These are phyloP conservation scores for Notodonta ziczac DNA, from an alignment of 2,888 invertebrate genomes.

Conservation along the genomic window DNA sequence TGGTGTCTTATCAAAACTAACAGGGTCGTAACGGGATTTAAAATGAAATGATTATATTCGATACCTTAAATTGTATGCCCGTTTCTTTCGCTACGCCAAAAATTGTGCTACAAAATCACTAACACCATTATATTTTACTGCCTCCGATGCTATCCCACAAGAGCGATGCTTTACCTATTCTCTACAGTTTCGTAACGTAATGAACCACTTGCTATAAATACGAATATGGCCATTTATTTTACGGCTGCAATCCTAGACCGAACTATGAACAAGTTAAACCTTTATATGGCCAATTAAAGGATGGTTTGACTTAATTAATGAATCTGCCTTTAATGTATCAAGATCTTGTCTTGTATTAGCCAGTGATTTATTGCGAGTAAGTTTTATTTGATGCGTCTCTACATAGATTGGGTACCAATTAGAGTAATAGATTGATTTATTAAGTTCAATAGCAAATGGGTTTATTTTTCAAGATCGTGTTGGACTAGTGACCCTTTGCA, in stretches of 20 bases:
- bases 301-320: conserved; percentile 26
- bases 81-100: no score
- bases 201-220: not conserved
- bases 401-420: not conserved
- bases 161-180: not conserved
- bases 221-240: conserved; percentile 21
- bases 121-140: no score
- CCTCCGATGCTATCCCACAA: not conserved
- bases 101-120: no score
- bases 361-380: not conserved
- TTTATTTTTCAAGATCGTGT: not conserved
- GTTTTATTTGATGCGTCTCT: not conserved
- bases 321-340: conserved; percentile 31
- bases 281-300: conserved; percentile 29
- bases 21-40: no score
- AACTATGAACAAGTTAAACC: conserved; percentile 29
- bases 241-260: conserved; percentile 20
- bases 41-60: no score
- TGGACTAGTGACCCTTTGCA: no score
- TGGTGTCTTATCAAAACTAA: no score
- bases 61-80: no score
- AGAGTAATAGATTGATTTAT: not conserved
- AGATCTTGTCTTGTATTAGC: conserved; percentile 24
- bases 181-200: not conserved
- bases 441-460: not conserved